Evolutionary conservation across 2,888 invertebrate species (phyloP), one percentile per base, ranked within the genome.

Genomic region (Bibio marci): DNA sequence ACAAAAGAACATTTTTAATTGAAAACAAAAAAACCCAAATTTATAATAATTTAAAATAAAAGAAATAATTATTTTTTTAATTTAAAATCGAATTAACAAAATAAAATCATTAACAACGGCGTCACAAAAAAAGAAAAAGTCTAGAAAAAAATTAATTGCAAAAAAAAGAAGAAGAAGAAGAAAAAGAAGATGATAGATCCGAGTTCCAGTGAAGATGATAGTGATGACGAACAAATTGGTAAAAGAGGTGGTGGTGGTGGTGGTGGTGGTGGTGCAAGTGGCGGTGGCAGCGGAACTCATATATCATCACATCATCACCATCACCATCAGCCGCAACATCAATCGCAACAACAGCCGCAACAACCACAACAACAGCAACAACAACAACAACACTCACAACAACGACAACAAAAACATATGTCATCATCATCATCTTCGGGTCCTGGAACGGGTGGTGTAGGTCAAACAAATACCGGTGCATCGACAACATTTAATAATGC

Each of bases 191-290:
- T 92, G 92, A 88, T 92, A 62, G 90, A 91, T 61, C 91, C 91
- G 48, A 91, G 91, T 63, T 91, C 91, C 49, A 91, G 91, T 45
- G 92, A 92, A 64, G 91, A 91, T 63, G 91, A 92, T 59, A 87
- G 80, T 50, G 91, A 91, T 50, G 90, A 88, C 63, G 90, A 90
- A 63, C 81, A 77, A 67, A 67, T 70, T 64, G 53, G 69, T 49
- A 53, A 58, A 43, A 47, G 55, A 38, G 48, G 42, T 27, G 50
- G 50, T 47, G 46, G 50, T 41, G 33, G 43, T 48, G 41, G 47
- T 45, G 39, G 46, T 43, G 40, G 46, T 45, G 30, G 45, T 43
- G 35, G 11, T 17, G 39, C 33, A 17, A 22, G 19, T 32, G 35
- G 27, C 28, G 39, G 34, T 26, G 31, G 22, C 17, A 15, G 30